Percentiles rank a stretch among this genome's conserved stretches.
Evolutionary conservation across 2,888 invertebrate species (phyloP).

Genomic region (Emesis russula): DNA sequence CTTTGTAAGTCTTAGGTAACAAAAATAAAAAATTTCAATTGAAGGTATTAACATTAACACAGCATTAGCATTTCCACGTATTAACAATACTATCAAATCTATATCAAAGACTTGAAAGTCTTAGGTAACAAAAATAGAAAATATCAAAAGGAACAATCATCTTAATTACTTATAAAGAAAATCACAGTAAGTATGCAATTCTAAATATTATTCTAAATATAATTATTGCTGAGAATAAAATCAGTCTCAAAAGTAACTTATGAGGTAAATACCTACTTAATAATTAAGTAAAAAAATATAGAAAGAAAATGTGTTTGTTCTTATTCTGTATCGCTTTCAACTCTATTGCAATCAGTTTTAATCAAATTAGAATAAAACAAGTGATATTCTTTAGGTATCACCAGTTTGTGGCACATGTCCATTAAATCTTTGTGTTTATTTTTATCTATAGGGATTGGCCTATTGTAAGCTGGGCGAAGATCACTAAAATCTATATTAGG

Average conservation of each 20-base stretch:
- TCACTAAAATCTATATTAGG: conserved; percentile 34
- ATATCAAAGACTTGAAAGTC: no score
- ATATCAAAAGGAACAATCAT: no score
- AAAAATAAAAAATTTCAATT: conserved; percentile 32
- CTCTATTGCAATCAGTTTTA: conserved; percentile 35
- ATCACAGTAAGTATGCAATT: not conserved
- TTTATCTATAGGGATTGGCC: conserved; percentile 19
- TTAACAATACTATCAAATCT: no score
- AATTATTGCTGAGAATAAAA: conserved; percentile 21
- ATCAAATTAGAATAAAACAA: conserved; percentile 49
- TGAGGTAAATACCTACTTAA: no score
- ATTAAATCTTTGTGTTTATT: conserved; percentile 26
- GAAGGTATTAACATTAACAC: no score
- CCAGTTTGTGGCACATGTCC: conserved; percentile 46
- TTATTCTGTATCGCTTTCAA: conserved; percentile 44
- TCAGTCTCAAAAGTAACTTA: conserved; percentile 12
- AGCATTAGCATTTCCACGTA: no score
- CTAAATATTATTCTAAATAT: no score
- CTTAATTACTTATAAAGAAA: not conserved
- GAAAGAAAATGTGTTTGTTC: no score
- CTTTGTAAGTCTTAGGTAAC: not conserved
- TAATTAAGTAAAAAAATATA: no score
- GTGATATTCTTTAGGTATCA: conserved; percentile 55
- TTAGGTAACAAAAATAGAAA: no score
- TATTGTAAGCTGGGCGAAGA: conserved; percentile 32